Evolutionary conservation across 2,888 invertebrate genomes (phyloP).

Genomic region (Lepeophtheirus nordmannii): DNA sequence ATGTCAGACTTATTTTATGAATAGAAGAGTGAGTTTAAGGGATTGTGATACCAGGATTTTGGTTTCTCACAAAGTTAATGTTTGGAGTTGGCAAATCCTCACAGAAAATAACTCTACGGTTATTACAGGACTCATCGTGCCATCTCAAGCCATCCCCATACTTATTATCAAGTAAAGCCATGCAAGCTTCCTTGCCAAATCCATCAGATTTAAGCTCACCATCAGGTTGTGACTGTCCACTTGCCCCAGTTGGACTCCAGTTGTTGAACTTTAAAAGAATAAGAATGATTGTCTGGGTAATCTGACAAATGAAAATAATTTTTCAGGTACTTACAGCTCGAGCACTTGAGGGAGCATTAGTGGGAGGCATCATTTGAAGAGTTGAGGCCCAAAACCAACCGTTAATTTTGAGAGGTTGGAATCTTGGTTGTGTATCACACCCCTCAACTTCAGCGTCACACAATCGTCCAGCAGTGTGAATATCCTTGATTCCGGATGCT

Average conservation of each 20-base stretch:
- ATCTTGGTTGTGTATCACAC: conserved; percentile 16
- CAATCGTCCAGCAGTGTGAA: conserved; percentile 12
- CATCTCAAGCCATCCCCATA: conserved; percentile 5
- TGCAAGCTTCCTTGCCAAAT: conserved; percentile 22
- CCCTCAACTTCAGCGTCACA: conserved; percentile 24
- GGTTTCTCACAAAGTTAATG: conserved; percentile 24
- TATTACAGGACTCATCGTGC: conserved; percentile 20
- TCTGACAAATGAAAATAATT: neutral
- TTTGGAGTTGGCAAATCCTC: conserved; percentile 22
- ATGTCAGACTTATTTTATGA: too few relatives aligned
- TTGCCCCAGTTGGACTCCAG: conserved; percentile 13
- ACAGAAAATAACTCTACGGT: conserved; percentile 14
- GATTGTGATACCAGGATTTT: conserved; percentile 21
- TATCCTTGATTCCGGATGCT: conserved; percentile 8
- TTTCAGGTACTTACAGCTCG: neutral
- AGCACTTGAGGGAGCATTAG: conserved; percentile 6
- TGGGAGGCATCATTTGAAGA: conserved; percentile 22
- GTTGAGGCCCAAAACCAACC: conserved; percentile 25
- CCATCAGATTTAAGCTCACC: conserved; percentile 22
- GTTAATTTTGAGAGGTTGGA: conserved; percentile 23
- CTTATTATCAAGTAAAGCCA: conserved; percentile 11
- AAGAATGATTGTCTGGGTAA: neutral
- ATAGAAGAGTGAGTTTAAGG: conserved; percentile 15
- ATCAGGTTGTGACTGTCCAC: conserved; percentile 11
- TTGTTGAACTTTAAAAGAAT: conserved; percentile 16